Evolutionary conservation across 2,888 invertebrate genomes (phyloP).

Genomic region (Biston betularia): DNA sequence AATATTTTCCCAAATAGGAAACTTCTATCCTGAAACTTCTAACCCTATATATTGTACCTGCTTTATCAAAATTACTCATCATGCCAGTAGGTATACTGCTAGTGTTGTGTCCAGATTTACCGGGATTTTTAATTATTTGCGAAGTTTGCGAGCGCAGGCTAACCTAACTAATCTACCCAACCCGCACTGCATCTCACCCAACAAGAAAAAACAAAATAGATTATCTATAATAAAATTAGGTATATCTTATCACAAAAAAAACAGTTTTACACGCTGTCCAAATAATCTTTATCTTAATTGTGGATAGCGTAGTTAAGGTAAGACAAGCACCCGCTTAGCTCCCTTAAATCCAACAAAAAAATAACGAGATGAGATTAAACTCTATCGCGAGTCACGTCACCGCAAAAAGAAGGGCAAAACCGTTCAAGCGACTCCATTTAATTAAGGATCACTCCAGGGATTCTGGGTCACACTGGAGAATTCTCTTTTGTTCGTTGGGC

Average conservation of each 20-base stretch:
- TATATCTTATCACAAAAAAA: neutral
- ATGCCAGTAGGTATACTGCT: too few species aligned
- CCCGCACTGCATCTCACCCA: too few species aligned
- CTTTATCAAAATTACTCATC: too few species aligned
- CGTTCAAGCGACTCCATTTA: slow-evolving; percentile 44
- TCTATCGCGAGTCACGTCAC: slow-evolving; percentile 35
- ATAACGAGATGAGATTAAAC: slow-evolving; percentile 38
- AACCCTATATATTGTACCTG: too few species aligned
- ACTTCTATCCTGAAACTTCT: too few species aligned
- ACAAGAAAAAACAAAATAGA: too few species aligned
- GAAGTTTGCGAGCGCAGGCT: too few species aligned
- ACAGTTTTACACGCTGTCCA: neutral
- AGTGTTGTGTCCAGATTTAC: too few species aligned
- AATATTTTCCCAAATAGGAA: too few species aligned
- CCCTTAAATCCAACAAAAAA: slow-evolving; percentile 28
- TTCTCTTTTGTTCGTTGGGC: slow-evolving; percentile 35
- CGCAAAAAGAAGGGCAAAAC: slow-evolving; percentile 41
- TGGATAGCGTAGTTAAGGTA: neutral
- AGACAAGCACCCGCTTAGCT: slow-evolving; percentile 7
- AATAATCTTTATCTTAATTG: neutral
- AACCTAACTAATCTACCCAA: too few species aligned
- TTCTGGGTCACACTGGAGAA: slow-evolving; percentile 40
- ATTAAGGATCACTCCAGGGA: slow-evolving; percentile 46
- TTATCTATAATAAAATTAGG: too few species aligned
- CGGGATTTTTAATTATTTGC: too few species aligned